Conservation (phyloP, 64 coral and sea anemone genomes). For the Pachyseris speciosa region DNA sequence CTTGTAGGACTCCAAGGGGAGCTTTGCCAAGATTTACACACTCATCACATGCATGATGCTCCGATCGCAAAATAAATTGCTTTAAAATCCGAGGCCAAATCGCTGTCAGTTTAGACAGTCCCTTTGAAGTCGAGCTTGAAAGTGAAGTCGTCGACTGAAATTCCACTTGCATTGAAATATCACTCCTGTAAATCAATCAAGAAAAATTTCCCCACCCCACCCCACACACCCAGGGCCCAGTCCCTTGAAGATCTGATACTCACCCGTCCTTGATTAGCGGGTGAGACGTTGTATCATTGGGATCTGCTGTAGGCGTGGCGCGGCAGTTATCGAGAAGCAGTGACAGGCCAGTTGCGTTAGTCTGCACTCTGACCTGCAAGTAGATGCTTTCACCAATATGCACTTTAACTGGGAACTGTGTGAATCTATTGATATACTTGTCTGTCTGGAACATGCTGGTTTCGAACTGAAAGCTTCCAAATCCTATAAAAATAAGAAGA, state of each 20-base stretch:
- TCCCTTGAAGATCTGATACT: background rate
- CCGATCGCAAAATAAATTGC: no score
- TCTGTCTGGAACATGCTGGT: constrained; percentile 88
- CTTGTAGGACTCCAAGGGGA: no score
- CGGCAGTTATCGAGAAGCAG: constrained; percentile 75
- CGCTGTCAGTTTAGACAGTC: no score
- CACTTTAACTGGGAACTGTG: constrained; percentile 82
- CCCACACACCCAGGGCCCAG: no score
- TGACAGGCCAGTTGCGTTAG: constrained; percentile 64
- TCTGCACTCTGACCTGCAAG: constrained; percentile 67
- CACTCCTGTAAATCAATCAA: no score
- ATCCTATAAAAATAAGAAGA: constrained; percentile 26
- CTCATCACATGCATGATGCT: no score
- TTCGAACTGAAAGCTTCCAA: constrained; percentile 71
- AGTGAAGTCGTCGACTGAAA: no score
- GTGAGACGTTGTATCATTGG: constrained; percentile 2
- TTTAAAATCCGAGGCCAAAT: no score
- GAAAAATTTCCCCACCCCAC: no score
- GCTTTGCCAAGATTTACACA: no score
- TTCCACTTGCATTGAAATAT: no score
- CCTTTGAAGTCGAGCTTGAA: no score
- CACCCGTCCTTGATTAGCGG: constrained; percentile 76
- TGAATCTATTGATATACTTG: constrained; percentile 79
- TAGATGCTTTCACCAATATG: constrained; percentile 69
- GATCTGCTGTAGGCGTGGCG: constrained; percentile 63